Percentiles rank a stretch among this genome's conserved stretches.
Conservation (phyloP, 2,797 vertebrate species). For the Gymnopithys bicolor region DNA sequence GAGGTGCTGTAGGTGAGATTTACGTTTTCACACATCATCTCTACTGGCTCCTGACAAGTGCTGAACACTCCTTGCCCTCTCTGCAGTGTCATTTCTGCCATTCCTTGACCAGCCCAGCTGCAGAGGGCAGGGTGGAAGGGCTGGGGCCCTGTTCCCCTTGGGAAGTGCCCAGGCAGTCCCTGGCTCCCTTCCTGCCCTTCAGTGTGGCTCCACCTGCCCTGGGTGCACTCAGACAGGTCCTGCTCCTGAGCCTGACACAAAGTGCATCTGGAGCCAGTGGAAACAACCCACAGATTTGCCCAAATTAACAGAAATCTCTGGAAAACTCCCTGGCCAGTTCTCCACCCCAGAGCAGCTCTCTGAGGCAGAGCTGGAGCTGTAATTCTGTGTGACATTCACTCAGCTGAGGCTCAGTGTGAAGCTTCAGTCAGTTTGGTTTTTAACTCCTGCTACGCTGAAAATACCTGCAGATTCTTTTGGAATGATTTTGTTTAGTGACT, state of each 20-base stretch:
- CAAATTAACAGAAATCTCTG: neutral
- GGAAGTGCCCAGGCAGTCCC: neutral
- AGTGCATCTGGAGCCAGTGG: neutral
- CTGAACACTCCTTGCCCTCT: neutral
- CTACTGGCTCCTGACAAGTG: neutral
- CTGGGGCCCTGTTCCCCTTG: neutral
- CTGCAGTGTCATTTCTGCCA: neutral
- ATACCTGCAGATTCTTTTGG: neutral
- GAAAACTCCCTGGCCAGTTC: neutral
- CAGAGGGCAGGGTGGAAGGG: neutral
- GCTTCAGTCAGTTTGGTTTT: neutral
- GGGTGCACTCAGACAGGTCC: neutral
- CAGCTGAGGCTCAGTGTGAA: neutral
- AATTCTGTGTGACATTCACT: neutral
- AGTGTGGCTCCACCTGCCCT: neutral
- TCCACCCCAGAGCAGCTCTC: neutral
- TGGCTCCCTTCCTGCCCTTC: neutral
- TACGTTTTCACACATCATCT: neutral
- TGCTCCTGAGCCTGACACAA: neutral
- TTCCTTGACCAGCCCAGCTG: neutral
- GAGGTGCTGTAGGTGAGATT: conserved; percentile 37
- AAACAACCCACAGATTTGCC: neutral
- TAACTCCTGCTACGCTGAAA: neutral
- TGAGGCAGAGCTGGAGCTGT: neutral
- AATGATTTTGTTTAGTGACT: neutral